Conservation (phyloP, 2,888 invertebrate genomes). For the Spodoptera picta region DNA sequence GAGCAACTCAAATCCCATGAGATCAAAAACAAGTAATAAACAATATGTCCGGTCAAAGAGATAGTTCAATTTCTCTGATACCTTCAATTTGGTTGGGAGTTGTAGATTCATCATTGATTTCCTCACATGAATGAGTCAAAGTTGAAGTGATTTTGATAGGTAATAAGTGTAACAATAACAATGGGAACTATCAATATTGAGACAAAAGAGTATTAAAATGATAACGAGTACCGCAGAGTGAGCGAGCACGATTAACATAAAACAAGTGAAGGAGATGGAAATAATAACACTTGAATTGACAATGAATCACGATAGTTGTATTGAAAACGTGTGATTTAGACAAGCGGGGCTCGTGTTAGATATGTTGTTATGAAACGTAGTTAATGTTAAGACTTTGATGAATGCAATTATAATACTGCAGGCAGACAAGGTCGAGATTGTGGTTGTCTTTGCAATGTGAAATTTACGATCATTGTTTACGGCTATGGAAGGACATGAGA, state of each 20-base stretch:
- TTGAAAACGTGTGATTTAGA: conserved; percentile 59
- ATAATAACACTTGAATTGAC: conserved; percentile 76
- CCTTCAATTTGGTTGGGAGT: not conserved
- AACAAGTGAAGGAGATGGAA: conserved; percentile 58
- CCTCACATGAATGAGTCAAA: conserved; percentile 17
- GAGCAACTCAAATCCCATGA: conserved; percentile 56
- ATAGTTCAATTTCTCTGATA: conserved; percentile 8
- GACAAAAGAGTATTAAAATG: conserved; percentile 61
- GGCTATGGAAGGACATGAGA: conserved; percentile 27
- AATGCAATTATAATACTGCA: conserved; percentile 10
- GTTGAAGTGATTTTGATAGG: conserved; percentile 3
- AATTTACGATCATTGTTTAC: conserved; percentile 39
- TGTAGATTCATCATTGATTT: too few species aligned
- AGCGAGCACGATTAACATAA: conserved; percentile 61
- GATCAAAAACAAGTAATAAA: conserved; percentile 27
- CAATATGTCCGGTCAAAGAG: conserved; percentile 8
- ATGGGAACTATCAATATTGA: conserved; percentile 30
- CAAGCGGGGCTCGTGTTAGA: conserved; percentile 43
- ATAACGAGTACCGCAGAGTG: conserved; percentile 63
- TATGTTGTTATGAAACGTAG: conserved; percentile 34
- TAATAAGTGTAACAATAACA: conserved; percentile 36
- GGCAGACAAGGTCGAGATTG: conserved; percentile 38
- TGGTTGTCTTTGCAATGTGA: conserved; percentile 32
- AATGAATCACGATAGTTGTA: conserved; percentile 70
- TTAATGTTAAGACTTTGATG: conserved; percentile 25